These are phyloP conservation scores for Leucoraja ocellata DNA, from an alignment of 2,797 vertebrate species.

Conservation along the genomic window DNA sequence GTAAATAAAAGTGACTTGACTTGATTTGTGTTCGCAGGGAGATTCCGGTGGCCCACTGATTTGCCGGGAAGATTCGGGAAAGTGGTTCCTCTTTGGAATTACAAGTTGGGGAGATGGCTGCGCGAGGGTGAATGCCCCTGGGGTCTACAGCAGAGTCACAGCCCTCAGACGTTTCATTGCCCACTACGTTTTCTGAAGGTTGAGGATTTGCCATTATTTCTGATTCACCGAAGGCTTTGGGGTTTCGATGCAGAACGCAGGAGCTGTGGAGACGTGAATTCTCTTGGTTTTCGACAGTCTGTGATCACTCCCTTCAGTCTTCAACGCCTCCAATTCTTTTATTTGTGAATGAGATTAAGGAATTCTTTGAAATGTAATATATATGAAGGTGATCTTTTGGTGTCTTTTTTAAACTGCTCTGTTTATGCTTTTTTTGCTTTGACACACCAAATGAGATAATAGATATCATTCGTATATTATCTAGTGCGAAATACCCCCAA, in stretches of 20 bases:
- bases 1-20: too few species aligned
- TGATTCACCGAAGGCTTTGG: neutral
- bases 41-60: constrained; percentile 86
- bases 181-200: constrained; percentile 55
- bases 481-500: neutral
- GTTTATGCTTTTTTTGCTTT: neutral
- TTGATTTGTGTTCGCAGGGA: constrained; percentile 59
- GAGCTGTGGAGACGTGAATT: neutral
- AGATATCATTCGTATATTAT: neutral
- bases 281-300: neutral
- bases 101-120: constrained; percentile 95
- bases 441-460: neutral
- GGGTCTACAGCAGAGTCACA: constrained; percentile 81
- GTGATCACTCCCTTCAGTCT: neutral
- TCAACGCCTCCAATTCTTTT: neutral
- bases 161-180: constrained; percentile 77
- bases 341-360: neutral
- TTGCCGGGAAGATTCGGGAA: constrained; percentile 71
- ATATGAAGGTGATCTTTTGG: neutral
- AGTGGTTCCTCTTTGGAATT: constrained; percentile 89
- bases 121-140: constrained; percentile 74
- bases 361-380: neutral
- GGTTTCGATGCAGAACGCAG: neutral
- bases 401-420: neutral
- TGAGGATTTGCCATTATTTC: neutral